These are phyloP conservation scores for Nasonovia ribisnigri DNA, from an alignment of 2,888 invertebrate genomes.

Conservation along the genomic window DNA sequence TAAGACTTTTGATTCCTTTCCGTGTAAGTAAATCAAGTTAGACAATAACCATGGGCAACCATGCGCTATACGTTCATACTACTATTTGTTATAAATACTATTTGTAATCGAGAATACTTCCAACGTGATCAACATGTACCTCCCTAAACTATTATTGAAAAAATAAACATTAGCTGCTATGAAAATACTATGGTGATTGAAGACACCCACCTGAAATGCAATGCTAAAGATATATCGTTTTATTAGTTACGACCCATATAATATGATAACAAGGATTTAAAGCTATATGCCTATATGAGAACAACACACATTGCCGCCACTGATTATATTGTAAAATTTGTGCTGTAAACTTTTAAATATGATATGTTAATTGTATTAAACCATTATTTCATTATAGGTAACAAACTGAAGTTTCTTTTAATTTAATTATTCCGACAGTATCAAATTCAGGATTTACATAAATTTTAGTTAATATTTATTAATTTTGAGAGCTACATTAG, in stretches of 20 bases:
- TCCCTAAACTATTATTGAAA: neutral
- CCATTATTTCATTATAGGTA: neutral
- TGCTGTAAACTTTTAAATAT: neutral
- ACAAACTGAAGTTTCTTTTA: neutral
- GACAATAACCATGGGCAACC: neutral
- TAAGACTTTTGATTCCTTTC: constrained; percentile 41
- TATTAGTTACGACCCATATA: neutral
- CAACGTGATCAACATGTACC: neutral
- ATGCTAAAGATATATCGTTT: neutral
- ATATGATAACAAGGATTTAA: neutral
- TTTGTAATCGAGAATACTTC: neutral
- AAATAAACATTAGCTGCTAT: neutral
- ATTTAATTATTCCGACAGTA: neutral
- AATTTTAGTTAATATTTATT: neutral
- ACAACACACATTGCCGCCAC: neutral
- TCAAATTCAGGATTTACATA: neutral
- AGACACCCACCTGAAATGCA: neutral
- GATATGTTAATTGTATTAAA: neutral
- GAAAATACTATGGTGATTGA: neutral
- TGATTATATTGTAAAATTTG: neutral
- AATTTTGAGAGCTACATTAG: neutral
- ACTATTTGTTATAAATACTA: too few species aligned
- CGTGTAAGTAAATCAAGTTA: neutral
- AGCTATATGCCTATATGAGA: neutral
- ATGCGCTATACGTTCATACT: neutral